Evolutionary conservation across 2,888 invertebrate genomes (phyloP).

Genomic region (Eristalis arbustorum): DNA sequence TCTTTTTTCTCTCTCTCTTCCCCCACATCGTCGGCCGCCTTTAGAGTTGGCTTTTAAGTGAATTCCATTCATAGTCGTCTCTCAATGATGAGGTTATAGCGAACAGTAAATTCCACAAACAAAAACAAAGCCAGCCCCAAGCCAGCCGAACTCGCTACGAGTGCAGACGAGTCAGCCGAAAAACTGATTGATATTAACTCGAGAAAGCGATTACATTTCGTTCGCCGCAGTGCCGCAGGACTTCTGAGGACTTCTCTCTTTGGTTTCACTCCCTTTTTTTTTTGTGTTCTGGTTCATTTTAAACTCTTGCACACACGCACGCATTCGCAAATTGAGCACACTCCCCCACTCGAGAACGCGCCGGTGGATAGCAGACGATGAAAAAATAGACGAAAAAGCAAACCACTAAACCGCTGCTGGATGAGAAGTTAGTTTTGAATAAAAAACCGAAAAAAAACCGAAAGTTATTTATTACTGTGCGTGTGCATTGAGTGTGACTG

Average conservation of each 20-base stretch:
- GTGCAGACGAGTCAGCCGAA: background rate
- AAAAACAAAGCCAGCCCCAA: constrained; percentile 16
- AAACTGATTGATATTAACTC: constrained; percentile 34
- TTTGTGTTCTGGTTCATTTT: background rate
- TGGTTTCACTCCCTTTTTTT: background rate
- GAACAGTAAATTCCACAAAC: constrained; percentile 34
- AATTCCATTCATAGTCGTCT: constrained; percentile 58
- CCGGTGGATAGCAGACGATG: background rate
- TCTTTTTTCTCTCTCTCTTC: constrained; percentile 1
- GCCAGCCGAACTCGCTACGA: background rate
- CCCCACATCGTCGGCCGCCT: constrained; percentile 34
- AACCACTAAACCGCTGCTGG: background rate
- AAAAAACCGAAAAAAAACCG: background rate
- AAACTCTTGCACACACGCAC: background rate
- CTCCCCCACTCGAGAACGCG: background rate
- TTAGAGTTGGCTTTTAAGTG: constrained; percentile 63
- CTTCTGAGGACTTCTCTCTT: background rate
- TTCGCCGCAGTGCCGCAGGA: background rate
- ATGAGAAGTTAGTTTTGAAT: background rate
- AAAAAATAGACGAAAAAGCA: background rate
- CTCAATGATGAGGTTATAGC: constrained; percentile 64
- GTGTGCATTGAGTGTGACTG: constrained; percentile 16
- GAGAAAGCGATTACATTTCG: constrained; percentile 20
- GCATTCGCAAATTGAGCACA: background rate
- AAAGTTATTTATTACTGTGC: background rate